phyloP scores from a whole-genome alignment of 2,113 vertebrate genomes.

The Zosterops pallidus region DNA sequence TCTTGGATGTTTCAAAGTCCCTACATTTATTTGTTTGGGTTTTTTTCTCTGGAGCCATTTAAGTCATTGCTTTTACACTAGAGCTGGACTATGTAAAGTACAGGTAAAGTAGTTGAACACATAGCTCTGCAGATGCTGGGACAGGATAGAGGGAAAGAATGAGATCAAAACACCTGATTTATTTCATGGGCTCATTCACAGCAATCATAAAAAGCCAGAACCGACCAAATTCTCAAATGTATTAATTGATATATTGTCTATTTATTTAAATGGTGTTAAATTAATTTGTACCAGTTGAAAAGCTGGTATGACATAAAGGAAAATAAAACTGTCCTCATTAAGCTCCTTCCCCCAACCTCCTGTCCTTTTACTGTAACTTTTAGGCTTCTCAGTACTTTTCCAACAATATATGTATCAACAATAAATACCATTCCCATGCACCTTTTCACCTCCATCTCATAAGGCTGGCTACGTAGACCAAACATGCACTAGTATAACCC shows the following conservation, averaged over 20 bases:
- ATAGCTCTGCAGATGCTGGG: conserved; percentile 36
- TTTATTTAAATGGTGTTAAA: neutral
- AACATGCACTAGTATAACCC: conserved; percentile 33
- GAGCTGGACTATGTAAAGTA: conserved; percentile 41
- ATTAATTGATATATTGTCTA: neutral
- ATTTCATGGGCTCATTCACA: neutral
- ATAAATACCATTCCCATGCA: neutral
- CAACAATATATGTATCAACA: conserved; percentile 25
- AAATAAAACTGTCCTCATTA: conserved; percentile 4
- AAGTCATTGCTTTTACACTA: conserved; percentile 24
- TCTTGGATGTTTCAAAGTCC: conserved; percentile 32
- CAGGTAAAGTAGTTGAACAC: conserved; percentile 32
- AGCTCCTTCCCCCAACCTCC: neutral
- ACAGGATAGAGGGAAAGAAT: conserved; percentile 56
- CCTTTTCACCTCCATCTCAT: conserved; percentile 5
- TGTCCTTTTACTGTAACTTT: conserved; percentile 52
- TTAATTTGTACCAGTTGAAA: conserved; percentile 23
- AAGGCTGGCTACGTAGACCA: conserved; percentile 27
- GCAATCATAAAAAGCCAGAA: neutral
- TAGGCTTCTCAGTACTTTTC: conserved; percentile 39
- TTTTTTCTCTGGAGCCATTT: neutral
- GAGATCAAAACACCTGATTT: conserved; percentile 6
- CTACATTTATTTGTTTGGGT: neutral
- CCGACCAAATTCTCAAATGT: neutral
- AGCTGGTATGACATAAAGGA: conserved; percentile 11